Evolutionary conservation across 1,140 invertebrate species (phyloP), one percentile per base, ranked within the genome.

Genomic region (Eufriesea mexicana): DNA sequence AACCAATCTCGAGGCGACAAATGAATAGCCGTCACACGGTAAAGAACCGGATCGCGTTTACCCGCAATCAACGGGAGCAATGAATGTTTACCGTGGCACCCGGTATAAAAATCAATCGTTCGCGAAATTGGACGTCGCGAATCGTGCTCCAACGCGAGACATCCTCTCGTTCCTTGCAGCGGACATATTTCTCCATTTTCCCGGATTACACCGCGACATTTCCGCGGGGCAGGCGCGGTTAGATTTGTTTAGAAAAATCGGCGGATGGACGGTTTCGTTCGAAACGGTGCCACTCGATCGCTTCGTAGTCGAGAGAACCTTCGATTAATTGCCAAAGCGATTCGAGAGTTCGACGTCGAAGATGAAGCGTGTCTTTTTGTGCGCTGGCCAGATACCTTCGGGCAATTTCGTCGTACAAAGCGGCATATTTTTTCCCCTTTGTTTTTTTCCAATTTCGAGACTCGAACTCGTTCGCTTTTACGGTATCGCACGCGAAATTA

Each of bases 171-270:
- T 57, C 55, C 9, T 61, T 14, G 64, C 35, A 59, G 35, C 14
- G n/a, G 61, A 51, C 72, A 59, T 54, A 84, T 66, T 61, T 77
- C 71, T 79, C 85, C 28, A 76, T 87, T 87, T 80, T 55, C n/a
- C 71, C 5, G 71, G 78, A 87, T 87, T 80, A 77, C 80, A 23
- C 10, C 42, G 35, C 28, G 57, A 9, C 10, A 12, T 2, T 0
- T 23, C 12, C 23, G 10, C 23, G 61, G 18, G 61, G 47, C 61
- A n/a, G 73, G 55, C 73, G 35, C 57, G 72, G 73, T 84, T 80
- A 67, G 61, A 84, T 84, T 87, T 73, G 82, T 84, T 70, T 64
- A 76, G 2, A 5, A 12, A 49, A 12, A 49, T 49, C 8, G 35
- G 1, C 35, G 35, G n/a, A n/a, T n/a, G n/a, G n/a, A n/a, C n/a